phyloP scores from a whole-genome alignment of 2,113 vertebrate species.

The Heloderma charlesbogerti region DNA sequence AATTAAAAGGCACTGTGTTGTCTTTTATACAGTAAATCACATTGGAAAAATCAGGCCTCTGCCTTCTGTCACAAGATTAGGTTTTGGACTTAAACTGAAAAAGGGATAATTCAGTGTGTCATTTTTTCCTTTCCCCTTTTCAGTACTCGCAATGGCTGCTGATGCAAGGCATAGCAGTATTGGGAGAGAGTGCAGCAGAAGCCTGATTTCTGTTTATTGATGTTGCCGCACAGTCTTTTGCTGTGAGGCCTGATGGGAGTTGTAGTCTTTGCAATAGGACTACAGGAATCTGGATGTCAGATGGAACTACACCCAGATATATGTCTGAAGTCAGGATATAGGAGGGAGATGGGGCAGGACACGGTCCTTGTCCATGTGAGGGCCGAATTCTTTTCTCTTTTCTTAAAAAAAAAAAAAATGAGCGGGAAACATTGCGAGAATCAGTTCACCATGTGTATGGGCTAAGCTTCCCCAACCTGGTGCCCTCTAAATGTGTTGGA shows the following conservation, averaged over 20 bases:
- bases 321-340: neutral
- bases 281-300: neutral
- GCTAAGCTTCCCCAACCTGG: no score
- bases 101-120: slow-evolving; percentile 26
- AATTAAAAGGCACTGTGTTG: slow-evolving; percentile 16
- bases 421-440: no score
- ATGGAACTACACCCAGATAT: no score
- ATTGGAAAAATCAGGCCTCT: neutral
- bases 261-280: neutral
- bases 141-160: neutral
- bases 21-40: neutral
- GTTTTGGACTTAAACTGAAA: neutral
- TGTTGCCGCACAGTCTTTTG: neutral
- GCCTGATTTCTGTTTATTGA: slow-evolving; percentile 19
- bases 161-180: slow-evolving; percentile 50
- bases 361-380: neutral
- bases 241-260: slow-evolving; percentile 14
- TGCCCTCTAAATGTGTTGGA: no score
- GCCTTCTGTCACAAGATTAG: slow-evolving; percentile 11
- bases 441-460: no score
- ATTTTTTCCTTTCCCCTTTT: slow-evolving; percentile 37
- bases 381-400: no score
- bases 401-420: no score
- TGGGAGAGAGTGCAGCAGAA: slow-evolving; percentile 25
- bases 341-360: neutral